Percentiles rank a stretch among this genome's conserved stretches.
These are phyloP conservation scores for Ditylenchus weischeri DNA, from an alignment of 2,888 invertebrate genomes.

Conservation along the genomic window DNA sequence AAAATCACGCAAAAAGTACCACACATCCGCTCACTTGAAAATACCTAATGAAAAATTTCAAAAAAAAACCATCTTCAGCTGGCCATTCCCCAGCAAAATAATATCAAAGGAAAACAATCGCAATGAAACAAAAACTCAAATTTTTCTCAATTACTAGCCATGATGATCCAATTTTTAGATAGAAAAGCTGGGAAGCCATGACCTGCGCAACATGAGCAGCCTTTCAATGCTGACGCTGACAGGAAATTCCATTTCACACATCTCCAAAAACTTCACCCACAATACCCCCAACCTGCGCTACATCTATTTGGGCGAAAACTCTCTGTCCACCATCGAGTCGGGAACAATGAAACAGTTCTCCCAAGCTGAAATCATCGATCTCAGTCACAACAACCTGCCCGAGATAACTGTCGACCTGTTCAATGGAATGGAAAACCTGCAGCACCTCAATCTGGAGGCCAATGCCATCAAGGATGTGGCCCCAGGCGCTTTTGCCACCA, in stretches of 20 bases:
- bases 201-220: constrained; percentile 46
- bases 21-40: too few species aligned
- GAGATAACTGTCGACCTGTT: constrained; percentile 49
- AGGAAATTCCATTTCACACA: constrained; percentile 54
- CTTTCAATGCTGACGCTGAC: constrained; percentile 55
- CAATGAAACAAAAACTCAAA: too few species aligned
- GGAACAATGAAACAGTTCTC: constrained; percentile 71
- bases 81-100: too few species aligned
- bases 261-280: constrained; percentile 52
- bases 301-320: constrained; percentile 57
- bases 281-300: constrained; percentile 53
- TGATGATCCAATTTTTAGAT: constrained; percentile 40
- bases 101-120: too few species aligned
- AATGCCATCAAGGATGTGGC: constrained; percentile 54
- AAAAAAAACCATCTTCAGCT: too few species aligned
- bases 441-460: constrained; percentile 58
- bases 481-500: constrained; percentile 56
- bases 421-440: constrained; percentile 54
- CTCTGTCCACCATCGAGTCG: constrained; percentile 63
- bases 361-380: constrained; percentile 52
- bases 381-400: constrained; percentile 56
- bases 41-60: too few species aligned
- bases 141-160: background rate
- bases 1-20: too few species aligned
- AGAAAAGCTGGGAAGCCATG: constrained; percentile 37